phyloP scores from a whole-genome alignment of 2,113 vertebrate species.

The Cyprinodon variegatus region DNA sequence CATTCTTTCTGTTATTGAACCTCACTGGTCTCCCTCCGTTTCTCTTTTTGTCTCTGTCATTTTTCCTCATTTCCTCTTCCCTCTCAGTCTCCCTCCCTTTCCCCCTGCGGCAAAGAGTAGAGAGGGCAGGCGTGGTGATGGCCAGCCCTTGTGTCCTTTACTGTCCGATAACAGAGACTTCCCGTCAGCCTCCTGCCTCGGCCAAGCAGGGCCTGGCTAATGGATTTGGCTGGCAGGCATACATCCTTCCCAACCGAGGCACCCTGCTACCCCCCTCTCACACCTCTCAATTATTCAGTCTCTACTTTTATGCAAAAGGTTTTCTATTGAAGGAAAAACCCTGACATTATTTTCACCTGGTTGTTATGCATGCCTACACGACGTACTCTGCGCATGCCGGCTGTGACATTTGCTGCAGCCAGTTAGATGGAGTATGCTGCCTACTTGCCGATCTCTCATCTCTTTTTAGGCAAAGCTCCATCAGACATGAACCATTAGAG shows the following conservation, averaged over 20 bases:
- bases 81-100: constrained; percentile 36
- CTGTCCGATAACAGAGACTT: constrained; percentile 79
- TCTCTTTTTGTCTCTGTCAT: constrained; percentile 68
- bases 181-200: constrained; percentile 71
- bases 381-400: constrained; percentile 70
- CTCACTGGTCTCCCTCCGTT: constrained; percentile 49
- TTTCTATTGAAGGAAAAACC: constrained; percentile 69
- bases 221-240: constrained; percentile 85
- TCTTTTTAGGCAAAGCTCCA: constrained; percentile 78
- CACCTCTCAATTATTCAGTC: constrained; percentile 84
- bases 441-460: constrained; percentile 76
- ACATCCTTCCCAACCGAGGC: constrained; percentile 74
- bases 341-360: constrained; percentile 67
- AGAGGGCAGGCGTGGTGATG: constrained; percentile 67
- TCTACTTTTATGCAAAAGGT: constrained; percentile 82
- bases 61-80: constrained; percentile 47
- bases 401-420: constrained; percentile 76
- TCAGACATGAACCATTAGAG: constrained; percentile 81
- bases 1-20: constrained; percentile 69
- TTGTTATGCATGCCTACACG: constrained; percentile 77
- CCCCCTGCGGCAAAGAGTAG: constrained; percentile 63
- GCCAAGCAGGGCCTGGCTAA: constrained; percentile 77
- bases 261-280: constrained; percentile 74
- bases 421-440: constrained; percentile 70
- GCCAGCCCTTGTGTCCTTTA: constrained; percentile 77